Conservation (phyloP, 1,140 invertebrate genomes). For the fruit fly (Drosophila melanogaster) region DNA sequence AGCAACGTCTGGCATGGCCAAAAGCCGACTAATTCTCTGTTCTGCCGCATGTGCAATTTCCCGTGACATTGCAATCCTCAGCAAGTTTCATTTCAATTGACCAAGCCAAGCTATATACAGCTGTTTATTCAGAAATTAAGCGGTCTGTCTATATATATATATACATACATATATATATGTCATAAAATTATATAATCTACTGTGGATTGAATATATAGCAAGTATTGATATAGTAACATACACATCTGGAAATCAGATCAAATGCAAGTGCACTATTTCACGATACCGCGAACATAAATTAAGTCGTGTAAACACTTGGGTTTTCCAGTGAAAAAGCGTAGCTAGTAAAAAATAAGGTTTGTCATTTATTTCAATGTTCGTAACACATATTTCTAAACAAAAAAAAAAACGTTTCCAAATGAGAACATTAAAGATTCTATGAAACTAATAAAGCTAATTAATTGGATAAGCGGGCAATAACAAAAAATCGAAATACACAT, state of each 20-base stretch:
- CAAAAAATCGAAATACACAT: conserved; percentile 6
- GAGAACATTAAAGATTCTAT: background rate
- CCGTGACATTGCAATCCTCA: conserved; percentile 73
- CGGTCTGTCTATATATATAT: background rate
- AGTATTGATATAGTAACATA: too few relatives aligned
- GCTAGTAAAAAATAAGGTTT: background rate
- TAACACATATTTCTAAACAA: conserved; percentile 3
- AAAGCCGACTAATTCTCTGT: conserved; percentile 48
- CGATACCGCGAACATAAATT: background rate
- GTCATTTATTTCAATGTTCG: background rate
- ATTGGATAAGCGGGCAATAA: background rate
- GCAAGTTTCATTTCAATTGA: conserved; percentile 57
- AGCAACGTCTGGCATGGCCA: conserved; percentile 20
- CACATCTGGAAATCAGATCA: background rate
- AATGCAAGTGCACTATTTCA: background rate
- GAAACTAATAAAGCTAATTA: conserved; percentile 6
- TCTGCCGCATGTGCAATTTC: conserved; percentile 67
- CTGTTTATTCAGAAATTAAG: conserved; percentile 4
- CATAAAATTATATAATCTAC: too few relatives aligned
- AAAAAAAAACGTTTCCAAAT: background rate
- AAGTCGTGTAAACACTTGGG: too few relatives aligned
- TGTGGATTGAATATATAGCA: too few relatives aligned
- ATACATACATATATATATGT: background rate
- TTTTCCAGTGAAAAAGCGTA: too few relatives aligned
- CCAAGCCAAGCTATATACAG: conserved; percentile 37